phyloP scores from a whole-genome alignment of 2,888 invertebrate genomes.

The Coronaproctus castanopsis region DNA sequence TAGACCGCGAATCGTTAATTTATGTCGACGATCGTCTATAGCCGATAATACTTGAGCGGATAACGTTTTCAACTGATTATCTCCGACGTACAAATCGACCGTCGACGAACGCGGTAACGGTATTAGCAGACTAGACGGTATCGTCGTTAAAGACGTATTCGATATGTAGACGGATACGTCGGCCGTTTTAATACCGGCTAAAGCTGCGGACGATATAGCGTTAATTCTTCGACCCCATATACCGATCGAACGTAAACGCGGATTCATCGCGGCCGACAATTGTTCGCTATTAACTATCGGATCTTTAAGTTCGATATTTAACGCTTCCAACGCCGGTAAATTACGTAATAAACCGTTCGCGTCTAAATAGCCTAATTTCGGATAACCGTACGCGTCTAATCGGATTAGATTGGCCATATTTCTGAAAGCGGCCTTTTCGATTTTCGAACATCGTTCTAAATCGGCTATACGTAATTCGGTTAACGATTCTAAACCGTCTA shows the following conservation, averaged over 20 bases:
- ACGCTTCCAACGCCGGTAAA: slow-evolving; percentile 46
- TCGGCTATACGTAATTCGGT: slow-evolving; percentile 33
- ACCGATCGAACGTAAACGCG: slow-evolving; percentile 50
- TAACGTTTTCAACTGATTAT: slow-evolving; percentile 53
- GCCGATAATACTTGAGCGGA: slow-evolving; percentile 58
- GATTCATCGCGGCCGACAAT: slow-evolving; percentile 54
- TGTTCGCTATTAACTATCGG: slow-evolving; percentile 60
- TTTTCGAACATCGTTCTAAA: slow-evolving; percentile 46
- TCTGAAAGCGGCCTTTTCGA: slow-evolving; percentile 65
- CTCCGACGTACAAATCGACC: slow-evolving; percentile 54
- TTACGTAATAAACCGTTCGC: slow-evolving; percentile 63
- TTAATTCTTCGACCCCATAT: slow-evolving; percentile 52
- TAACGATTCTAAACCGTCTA: slow-evolving; percentile 46
- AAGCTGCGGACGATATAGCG: slow-evolving; percentile 58
- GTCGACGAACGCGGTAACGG: slow-evolving; percentile 70
- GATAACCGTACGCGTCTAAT: slow-evolving; percentile 51
- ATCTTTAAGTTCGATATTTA: slow-evolving; percentile 75
- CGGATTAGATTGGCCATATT: slow-evolving; percentile 45
- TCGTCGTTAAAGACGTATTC: slow-evolving; percentile 54
- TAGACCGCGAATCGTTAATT: slow-evolving; percentile 50
- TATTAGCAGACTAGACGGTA: slow-evolving; percentile 66
- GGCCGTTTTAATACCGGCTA: slow-evolving; percentile 59
- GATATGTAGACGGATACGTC: slow-evolving; percentile 49
- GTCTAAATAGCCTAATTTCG: slow-evolving; percentile 62
- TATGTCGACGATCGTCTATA: slow-evolving; percentile 58